These are phyloP conservation scores for Cephalopterus ornatus DNA, from an alignment of 2,113 vertebrate genomes.

Conservation along the genomic window DNA sequence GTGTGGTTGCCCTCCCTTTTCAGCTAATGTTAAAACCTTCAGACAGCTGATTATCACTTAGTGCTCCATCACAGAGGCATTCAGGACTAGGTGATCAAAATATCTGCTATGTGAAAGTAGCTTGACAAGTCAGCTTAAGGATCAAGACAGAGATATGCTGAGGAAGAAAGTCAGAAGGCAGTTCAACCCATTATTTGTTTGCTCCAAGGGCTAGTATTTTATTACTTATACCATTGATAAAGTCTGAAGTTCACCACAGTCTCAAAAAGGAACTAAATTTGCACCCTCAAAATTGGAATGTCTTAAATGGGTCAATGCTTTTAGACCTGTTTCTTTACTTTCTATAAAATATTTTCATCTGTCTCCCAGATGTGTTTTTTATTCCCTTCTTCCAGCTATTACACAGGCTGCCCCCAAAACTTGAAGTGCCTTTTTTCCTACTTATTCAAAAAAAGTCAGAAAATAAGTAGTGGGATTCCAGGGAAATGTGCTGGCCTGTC, in stretches of 20 bases:
- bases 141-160: not conserved
- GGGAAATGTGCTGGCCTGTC: not conserved
- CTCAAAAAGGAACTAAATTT: not conserved
- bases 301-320: not conserved
- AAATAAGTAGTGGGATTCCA: not conserved
- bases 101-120: not conserved
- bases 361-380: not conserved
- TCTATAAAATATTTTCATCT: not conserved
- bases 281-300: not conserved
- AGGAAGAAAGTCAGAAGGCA: not conserved
- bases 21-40: not conserved
- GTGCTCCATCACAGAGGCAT: not conserved
- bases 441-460: not conserved
- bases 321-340: not conserved
- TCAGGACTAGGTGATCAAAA: not conserved
- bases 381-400: not conserved
- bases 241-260: not conserved
- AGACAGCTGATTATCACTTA: not conserved
- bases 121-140: not conserved
- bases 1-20: rapidly evolving
- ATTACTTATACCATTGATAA: not conserved
- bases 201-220: not conserved
- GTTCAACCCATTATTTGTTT: not conserved
- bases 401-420: not conserved
- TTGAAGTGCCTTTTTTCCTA: not conserved